These are phyloP conservation scores for Botia kubotai DNA, from an alignment of 2,797 vertebrate genomes.

Conservation along the genomic window DNA sequence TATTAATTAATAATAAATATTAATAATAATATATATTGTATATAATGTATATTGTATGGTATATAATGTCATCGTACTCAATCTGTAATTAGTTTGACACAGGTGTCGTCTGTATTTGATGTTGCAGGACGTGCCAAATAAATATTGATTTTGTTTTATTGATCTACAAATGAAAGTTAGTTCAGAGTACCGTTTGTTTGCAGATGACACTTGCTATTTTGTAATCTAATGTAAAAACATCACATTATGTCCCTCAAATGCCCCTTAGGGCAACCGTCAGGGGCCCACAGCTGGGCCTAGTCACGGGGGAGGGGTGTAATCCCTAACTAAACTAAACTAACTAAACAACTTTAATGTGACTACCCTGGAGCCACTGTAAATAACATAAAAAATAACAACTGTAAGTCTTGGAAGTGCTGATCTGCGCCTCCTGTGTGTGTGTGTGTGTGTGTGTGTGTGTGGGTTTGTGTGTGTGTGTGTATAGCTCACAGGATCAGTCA, in stretches of 20 bases:
- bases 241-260: no score
- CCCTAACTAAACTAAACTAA: background rate
- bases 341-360: background rate
- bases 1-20: no score
- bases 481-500: background rate
- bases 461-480: background rate
- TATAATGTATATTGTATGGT: no score
- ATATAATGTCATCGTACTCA: background rate
- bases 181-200: no score
- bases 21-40: no score
- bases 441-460: no score
- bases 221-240: no score
- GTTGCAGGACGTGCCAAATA: background rate
- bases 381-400: background rate
- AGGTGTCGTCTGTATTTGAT: background rate
- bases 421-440: background rate
- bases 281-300: background rate
- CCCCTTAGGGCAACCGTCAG: no score
- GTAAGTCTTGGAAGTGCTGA: background rate
- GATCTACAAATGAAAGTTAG: background rate
- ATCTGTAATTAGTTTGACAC: background rate
- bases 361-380: background rate
- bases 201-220: no score
- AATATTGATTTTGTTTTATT: background rate
- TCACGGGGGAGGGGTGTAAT: background rate